phyloP scores from a whole-genome alignment of 23 tunicate species.

The Halocynthia aurantium region DNA sequence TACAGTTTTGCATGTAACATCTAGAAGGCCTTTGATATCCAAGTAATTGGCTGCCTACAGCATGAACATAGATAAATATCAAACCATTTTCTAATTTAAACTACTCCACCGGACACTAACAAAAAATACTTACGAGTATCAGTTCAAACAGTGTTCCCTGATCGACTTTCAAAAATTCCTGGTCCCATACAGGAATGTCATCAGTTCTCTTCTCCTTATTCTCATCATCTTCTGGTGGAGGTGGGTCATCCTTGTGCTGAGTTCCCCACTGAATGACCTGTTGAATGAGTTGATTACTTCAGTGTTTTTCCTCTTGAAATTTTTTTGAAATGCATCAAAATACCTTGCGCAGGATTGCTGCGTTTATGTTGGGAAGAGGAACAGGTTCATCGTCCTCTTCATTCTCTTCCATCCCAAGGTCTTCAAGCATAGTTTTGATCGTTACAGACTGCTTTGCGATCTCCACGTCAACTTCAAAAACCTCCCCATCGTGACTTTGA shows the following conservation, averaged over 20 bases:
- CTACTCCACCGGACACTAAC: neutral
- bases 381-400: conserved; percentile 88
- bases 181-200: conserved; percentile 99
- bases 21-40: conserved; percentile 90
- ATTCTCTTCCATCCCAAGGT: conserved; percentile 82
- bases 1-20: conserved; percentile 96
- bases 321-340: neutral
- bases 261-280: conserved; percentile 94
- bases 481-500: conserved; percentile 89
- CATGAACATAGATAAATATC: too few species aligned
- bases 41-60: conserved; percentile 90
- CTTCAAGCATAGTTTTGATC: conserved; percentile 93
- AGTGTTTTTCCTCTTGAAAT: neutral
- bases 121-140: conserved; percentile 41
- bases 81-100: too few species aligned
- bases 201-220: conserved; percentile 89
- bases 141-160: conserved; percentile 97
- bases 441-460: conserved; percentile 90
- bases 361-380: conserved; percentile 74
- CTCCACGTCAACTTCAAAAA: conserved; percentile 82
- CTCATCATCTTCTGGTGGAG: conserved; percentile 96
- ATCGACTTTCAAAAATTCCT: conserved; percentile 97
- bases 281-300: neutral
- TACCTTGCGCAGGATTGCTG: conserved; percentile 91
- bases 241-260: conserved; percentile 98